phyloP scores from a whole-genome alignment of 2,888 invertebrate species.

The Synergus laeviventris region DNA sequence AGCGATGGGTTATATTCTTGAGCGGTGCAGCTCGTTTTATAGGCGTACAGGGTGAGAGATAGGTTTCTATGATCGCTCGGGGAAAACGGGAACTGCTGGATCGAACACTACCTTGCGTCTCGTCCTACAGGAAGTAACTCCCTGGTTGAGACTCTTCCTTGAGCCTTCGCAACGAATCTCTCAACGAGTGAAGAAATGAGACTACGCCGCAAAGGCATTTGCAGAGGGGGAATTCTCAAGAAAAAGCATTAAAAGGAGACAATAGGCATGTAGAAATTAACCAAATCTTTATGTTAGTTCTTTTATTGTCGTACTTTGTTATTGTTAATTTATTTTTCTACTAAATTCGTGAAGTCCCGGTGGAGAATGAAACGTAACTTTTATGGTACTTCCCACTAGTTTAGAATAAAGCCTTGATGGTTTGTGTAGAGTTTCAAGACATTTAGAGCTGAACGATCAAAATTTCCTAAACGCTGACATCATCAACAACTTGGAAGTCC shows the following conservation, averaged over 20 bases:
- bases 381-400: background rate
- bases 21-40: slow-evolving; percentile 39
- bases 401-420: background rate
- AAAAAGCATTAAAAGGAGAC: too few species aligned
- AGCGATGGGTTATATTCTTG: slow-evolving; percentile 40
- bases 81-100: slow-evolving; percentile 35
- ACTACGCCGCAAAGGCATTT: slow-evolving; percentile 14
- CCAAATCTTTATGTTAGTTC: background rate
- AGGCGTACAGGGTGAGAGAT: slow-evolving; percentile 39
- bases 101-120: slow-evolving; percentile 5
- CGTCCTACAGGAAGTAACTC: slow-evolving; percentile 23
- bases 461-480: slow-evolving; percentile 16
- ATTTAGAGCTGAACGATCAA: background rate
- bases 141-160: background rate
- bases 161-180: slow-evolving; percentile 4
- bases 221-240: background rate
- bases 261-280: background rate
- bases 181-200: slow-evolving; percentile 2
- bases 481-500: slow-evolving; percentile 18
- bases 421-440: slow-evolving; percentile 20
- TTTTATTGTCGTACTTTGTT: background rate
- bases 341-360: too few species aligned
- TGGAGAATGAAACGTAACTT: too few species aligned
- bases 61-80: slow-evolving; percentile 39
- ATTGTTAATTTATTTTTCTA: background rate